Base-by-base conservation (phyloP, 1,140 invertebrate genomes). In the Carposina sasakii region DNA sequence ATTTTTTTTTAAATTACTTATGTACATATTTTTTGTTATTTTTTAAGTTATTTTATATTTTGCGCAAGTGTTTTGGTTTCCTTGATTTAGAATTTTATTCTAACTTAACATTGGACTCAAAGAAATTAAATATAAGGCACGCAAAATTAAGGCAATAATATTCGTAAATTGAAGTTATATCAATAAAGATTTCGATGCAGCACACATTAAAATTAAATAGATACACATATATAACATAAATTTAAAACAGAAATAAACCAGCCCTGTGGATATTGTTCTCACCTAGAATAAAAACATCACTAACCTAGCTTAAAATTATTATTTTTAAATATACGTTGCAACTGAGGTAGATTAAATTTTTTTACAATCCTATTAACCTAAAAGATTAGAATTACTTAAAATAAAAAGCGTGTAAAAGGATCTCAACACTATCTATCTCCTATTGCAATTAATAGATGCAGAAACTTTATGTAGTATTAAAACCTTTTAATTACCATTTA, bases 331-430 rank as follows among this genome's bases (percentile, higher is more conserved):
- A 76, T 82, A 82, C 78, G 76, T 83, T 81, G 67, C 61, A 67
- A 73, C 76, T 83, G 79, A 83, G 79, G 79, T 83, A 83, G 77
- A 79, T 83, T 77, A 73, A 77, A 78, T 79, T 83, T 82, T n/a
- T 81, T 83, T 81, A 83, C 76, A 83, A 71, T 77, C 76, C 76
- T 83, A 83, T 79, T 83, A 83, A 71, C 76, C 74, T 83, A 83
- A 67, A 60, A 63, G 68, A 78, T 81, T 77, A 78, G 70, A 79
- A 78, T 63, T 83, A 81, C 81, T 75, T 79, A 83, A 74, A 81
- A 56, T 63, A 74, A 61, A 58, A 77, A 78, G 71, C 69, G 70
- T 74, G 66, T 78, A 73, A 57, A 70, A 71, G 67, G 69, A 76
- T 76, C 68, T 71, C 62, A 60, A 50, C 48, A 46, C 47, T 57